Evolutionary conservation across 2,888 invertebrate genomes (phyloP), one percentile per base, ranked within the genome.

Genomic region (Sinelater perroti): DNA sequence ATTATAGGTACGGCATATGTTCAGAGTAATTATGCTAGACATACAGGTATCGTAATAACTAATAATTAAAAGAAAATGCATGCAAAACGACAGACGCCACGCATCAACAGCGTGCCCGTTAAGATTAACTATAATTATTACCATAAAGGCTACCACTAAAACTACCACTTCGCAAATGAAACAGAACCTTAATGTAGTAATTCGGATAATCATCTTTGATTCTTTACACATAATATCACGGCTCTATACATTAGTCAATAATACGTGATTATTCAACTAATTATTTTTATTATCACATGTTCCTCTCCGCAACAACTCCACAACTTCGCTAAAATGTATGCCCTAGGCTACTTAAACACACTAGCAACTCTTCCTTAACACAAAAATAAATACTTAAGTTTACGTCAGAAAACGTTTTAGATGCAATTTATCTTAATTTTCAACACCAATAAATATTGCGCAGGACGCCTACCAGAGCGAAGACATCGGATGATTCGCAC

Each of bases 181-280:
- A 46, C 28, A 28, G 33, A 28, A 40, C 7, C 44, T 44, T 44
- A 44, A 11, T 44, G 31, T 59, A 53, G 60, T 60, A 62, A 66
- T 64, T 66, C 63, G 61, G 62, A 61, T n/a, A n/a, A n/a, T 63
- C 58, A 61, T 63, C 60, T 62, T 59, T 62, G 64, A 66, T 60
- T 51, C 54, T 60, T 66, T 64, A 55, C 59, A 62, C 56, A 56
- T 66, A 65, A 60, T 65, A 66, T 64, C 64, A 66, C 64, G 63
- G 54, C 53, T 52, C 60, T 58, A 60, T 59, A 53, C 11, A 13
- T 8, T 42, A 55, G 17, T 16, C 40, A 61, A 59, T 56, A 60
- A 54, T 60, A 60, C 49, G 30, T 55, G 44, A 56, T 50, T 56
- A 56, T 35, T 44, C 51, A 51, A 57, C 52, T 57, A 52, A 57